Evolutionary conservation across 2,888 invertebrate species (phyloP), one percentile per base, ranked within the genome.

Genomic region (Smittia sp.): DNA sequence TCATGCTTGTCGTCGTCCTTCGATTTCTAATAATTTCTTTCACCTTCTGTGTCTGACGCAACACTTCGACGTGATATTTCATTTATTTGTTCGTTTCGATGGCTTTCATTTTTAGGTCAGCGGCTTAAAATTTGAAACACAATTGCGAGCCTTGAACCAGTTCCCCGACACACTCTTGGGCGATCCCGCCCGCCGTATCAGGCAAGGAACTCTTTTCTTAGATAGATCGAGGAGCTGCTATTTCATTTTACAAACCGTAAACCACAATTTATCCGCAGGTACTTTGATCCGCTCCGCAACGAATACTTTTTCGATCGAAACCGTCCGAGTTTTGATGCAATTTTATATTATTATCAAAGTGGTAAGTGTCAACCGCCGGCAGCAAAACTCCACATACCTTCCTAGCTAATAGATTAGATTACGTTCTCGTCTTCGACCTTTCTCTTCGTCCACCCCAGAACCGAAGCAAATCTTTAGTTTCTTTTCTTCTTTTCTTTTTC

Each of bases 231-330:
- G n/a, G n/a, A n/a, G n/a, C n/a, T n/a, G n/a, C n/a, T n/a, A n/a
- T n/a, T n/a, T n/a, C n/a, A n/a, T n/a, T n/a, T n/a, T n/a, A n/a
- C n/a, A n/a, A n/a, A n/a, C n/a, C n/a, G n/a, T n/a, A n/a, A n/a
- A n/a, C n/a, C n/a, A n/a, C n/a, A n/a, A n/a, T n/a, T n/a, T n/a
- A n/a, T 39, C 13, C 13, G 39, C 39, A 39, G 58, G 83, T 98
- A 96, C 87, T 98, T 97, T 87, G 98, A 98, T 87, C 95, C 97
- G 77, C 86, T 97, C 80, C 87, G 97, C 85, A 97, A 98, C 89
- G 98, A 98, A 86, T 98, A 98, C 87, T 98, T 98, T 88, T 98
- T 98, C 88, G 98, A 98, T 87, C 90, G 98, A 82, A 98, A 98
- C 88, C 91, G 98, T 84, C 97, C 96, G 82, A 96, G 96, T 83